Percentiles rank a stretch among this genome's conserved stretches.
phyloP scores from a whole-genome alignment of 2,888 invertebrate genomes.

The Cabera pusaria region DNA sequence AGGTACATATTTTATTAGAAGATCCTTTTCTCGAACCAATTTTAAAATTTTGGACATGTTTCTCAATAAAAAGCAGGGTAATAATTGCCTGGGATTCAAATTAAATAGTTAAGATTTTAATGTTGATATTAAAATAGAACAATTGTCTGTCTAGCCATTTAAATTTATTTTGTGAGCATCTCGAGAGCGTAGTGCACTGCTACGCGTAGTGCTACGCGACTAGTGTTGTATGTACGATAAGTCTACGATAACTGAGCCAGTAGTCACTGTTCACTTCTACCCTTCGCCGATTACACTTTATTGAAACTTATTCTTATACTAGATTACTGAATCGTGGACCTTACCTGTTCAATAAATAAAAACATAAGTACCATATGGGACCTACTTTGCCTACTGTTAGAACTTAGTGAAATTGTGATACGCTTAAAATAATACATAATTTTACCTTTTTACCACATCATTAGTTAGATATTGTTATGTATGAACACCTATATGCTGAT shows the following conservation, averaged over 20 bases:
- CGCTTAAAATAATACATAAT: slow-evolving; percentile 45
- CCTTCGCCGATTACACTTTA: slow-evolving; percentile 4
- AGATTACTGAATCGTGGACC: slow-evolving; percentile 20
- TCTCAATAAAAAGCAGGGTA: slow-evolving; percentile 75
- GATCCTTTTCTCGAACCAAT: slow-evolving; percentile 67
- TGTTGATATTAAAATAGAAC: slow-evolving; percentile 39
- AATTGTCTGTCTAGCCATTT: slow-evolving; percentile 15
- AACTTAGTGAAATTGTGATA: slow-evolving; percentile 53
- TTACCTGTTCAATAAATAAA: slow-evolving; percentile 47
- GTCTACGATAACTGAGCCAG: too few species aligned
- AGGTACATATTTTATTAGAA: slow-evolving; percentile 38
- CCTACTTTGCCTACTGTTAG: slow-evolving; percentile 67
- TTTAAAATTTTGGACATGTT: slow-evolving; percentile 62
- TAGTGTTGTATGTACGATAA: too few species aligned
- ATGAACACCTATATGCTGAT: slow-evolving; percentile 4
- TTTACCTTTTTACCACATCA: slow-evolving; percentile 22
- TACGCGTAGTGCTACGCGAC: slow-evolving; percentile 7
- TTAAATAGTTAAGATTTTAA: slow-evolving; percentile 57
- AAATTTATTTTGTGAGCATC: slow-evolving; percentile 15
- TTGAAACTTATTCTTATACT: slow-evolving; percentile 7
- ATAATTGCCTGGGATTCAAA: slow-evolving; percentile 69
- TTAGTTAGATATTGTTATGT: slow-evolving; percentile 15
- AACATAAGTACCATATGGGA: slow-evolving; percentile 60
- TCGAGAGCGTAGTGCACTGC: slow-evolving; percentile 8
- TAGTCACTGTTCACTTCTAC: slow-evolving; percentile 6